These are phyloP conservation scores for Megaceryle alcyon DNA, from an alignment of 2,797 vertebrate genomes.

Conservation along the genomic window DNA sequence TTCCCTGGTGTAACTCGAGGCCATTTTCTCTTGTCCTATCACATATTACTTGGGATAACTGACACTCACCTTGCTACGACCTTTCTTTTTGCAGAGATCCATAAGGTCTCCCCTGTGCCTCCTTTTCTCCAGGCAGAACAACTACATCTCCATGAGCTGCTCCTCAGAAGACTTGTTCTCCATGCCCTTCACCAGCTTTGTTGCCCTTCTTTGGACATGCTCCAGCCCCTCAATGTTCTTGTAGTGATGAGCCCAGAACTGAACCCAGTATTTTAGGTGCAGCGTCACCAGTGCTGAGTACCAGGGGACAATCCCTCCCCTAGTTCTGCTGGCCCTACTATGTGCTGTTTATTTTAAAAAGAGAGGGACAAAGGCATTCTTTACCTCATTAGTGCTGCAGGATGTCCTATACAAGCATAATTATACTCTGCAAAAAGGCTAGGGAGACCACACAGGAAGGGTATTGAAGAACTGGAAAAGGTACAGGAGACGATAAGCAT, in stretches of 20 bases:
- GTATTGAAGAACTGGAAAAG: conserved; percentile 40
- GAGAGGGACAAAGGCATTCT: conserved; percentile 6
- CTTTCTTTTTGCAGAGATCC: not conserved
- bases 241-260: not conserved
- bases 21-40: accelerated
- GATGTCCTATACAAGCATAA: conserved; percentile 44
- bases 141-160: not conserved
- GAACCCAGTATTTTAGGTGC: accelerated
- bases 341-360: conserved; percentile 18
- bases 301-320: too few relatives aligned
- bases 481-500: not conserved
- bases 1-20: not conserved
- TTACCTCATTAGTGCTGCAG: conserved; percentile 58
- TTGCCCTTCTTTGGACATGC: not conserved
- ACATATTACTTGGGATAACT: accelerated
- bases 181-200: not conserved
- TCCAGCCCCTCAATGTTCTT: not conserved
- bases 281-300: not conserved
- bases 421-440: conserved; percentile 16
- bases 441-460: conserved; percentile 69
- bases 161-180: not conserved
- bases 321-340: not conserved
- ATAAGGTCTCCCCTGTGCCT: not conserved
- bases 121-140: not conserved
- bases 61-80: accelerated